phyloP scores from a whole-genome alignment of 1,140 invertebrate genomes.

The Trinorchestia longiramus region DNA sequence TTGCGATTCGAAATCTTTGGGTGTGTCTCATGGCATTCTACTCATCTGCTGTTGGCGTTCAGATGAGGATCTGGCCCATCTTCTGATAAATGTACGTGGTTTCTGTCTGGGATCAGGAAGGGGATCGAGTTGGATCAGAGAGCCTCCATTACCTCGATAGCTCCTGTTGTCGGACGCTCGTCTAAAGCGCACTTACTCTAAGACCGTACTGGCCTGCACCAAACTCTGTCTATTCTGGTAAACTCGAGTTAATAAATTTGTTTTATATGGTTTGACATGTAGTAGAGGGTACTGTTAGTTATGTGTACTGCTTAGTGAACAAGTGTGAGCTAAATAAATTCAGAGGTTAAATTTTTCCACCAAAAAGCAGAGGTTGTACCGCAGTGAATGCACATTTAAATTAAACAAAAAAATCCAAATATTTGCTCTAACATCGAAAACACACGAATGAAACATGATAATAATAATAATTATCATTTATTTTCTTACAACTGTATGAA shows the following conservation, averaged over 20 bases:
- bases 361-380: background rate
- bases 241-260: background rate
- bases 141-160: conserved; percentile 52
- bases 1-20: background rate
- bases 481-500: too few species aligned
- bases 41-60: conserved; percentile 41
- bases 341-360: background rate
- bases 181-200: conserved; percentile 22
- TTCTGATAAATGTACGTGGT: conserved; percentile 54
- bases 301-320: background rate
- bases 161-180: conserved; percentile 48
- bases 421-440: too few species aligned
- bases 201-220: background rate
- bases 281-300: background rate
- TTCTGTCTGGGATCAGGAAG: conserved; percentile 45
- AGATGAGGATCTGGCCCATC: conserved; percentile 45
- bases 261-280: background rate
- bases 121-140: conserved; percentile 26
- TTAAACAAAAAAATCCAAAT: too few species aligned
- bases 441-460: too few species aligned
- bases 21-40: background rate
- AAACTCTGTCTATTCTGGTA: background rate
- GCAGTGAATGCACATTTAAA: background rate
- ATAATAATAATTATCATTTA: too few species aligned
- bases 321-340: background rate